A percentile compares a stretch with the other conserved stretches of the same genome.
Conservation (phyloP, 2,113 vertebrate genomes). For the Lagopus leucura region DNA sequence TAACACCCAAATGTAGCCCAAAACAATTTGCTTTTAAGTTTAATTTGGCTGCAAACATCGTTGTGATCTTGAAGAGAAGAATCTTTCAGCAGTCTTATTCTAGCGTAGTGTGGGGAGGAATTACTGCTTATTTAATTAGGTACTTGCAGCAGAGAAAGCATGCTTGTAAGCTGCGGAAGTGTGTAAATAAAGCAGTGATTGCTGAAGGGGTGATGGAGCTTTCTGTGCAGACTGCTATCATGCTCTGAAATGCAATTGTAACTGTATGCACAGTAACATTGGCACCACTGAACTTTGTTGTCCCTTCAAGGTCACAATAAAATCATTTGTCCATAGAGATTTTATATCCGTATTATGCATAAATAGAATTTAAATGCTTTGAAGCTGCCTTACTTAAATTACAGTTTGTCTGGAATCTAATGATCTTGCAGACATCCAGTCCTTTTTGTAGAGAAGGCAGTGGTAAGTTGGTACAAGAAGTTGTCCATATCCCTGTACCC, state of each 20-base stretch:
- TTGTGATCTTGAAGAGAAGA: not conserved
- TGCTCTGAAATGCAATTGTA: conserved; percentile 2
- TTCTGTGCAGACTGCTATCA: not conserved
- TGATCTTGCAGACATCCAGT: not conserved
- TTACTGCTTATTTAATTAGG: not conserved
- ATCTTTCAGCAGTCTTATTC: not conserved
- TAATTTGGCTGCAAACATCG: not conserved
- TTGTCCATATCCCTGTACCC: not conserved
- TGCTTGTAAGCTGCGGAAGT: not conserved
- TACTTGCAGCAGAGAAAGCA: not conserved
- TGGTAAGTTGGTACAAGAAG: not conserved
- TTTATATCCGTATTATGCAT: not conserved
- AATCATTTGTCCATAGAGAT: not conserved
- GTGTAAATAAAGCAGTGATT: conserved; percentile 10
- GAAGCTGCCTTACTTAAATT: not conserved
- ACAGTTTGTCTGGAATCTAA: not conserved
- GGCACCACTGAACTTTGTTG: conserved; percentile 8
- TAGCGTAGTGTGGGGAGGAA: not conserved
- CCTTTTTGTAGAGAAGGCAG: not conserved
- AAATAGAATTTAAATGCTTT: not conserved
- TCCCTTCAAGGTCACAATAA: conserved; percentile 8
- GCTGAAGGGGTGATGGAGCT: not conserved
- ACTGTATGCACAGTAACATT: not conserved
- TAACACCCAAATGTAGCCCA: not conserved
- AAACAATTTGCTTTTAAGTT: not conserved